A percentile compares a stretch with the other conserved stretches of the same genome.
These are phyloP conservation scores for Caenorhabditis sp. DNA, from an alignment of 2,888 invertebrate genomes.

Conservation along the genomic window DNA sequence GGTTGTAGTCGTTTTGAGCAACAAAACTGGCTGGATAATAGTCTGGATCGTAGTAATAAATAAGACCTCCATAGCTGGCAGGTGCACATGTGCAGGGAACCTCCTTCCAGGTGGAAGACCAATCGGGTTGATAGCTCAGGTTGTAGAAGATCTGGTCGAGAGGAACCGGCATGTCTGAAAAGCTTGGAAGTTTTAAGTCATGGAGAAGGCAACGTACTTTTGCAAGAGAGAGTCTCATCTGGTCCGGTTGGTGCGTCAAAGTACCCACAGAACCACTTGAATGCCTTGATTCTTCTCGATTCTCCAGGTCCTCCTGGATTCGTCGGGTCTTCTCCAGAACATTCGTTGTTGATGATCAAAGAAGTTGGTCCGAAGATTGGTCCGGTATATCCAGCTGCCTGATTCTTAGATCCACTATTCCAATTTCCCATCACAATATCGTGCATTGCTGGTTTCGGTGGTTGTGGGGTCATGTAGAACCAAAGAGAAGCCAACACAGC, in stretches of 20 bases:
- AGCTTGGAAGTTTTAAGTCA: neutral
- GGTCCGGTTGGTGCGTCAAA: conserved; percentile 73
- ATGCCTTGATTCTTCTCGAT: conserved; percentile 79
- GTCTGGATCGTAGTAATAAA: conserved; percentile 78
- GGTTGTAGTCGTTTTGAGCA: conserved; percentile 74
- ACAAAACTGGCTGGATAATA: conserved; percentile 78
- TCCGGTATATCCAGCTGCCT: conserved; percentile 73
- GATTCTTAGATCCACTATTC: conserved; percentile 72
- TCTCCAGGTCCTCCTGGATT: conserved; percentile 79
- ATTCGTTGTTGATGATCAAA: conserved; percentile 80
- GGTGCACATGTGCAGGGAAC: conserved; percentile 78
- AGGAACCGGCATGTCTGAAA: conserved; percentile 75
- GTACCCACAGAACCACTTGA: conserved; percentile 81
- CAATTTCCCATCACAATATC: conserved; percentile 82
- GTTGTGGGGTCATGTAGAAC: conserved; percentile 83
- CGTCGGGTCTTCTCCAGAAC: conserved; percentile 76
- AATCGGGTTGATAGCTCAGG: conserved; percentile 77
- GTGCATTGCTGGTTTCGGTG: conserved; percentile 83
- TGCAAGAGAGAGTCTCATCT: conserved; percentile 70
- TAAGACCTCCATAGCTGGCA: conserved; percentile 76
- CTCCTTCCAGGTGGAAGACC: conserved; percentile 77
- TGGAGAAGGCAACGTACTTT: conserved; percentile 46
- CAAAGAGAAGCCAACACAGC: conserved; percentile 79
- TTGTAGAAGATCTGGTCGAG: conserved; percentile 74
- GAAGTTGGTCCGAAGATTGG: conserved; percentile 80